Base-by-base conservation (phyloP, 2,113 vertebrate species). In the Leptocoma aspasia region DNA sequence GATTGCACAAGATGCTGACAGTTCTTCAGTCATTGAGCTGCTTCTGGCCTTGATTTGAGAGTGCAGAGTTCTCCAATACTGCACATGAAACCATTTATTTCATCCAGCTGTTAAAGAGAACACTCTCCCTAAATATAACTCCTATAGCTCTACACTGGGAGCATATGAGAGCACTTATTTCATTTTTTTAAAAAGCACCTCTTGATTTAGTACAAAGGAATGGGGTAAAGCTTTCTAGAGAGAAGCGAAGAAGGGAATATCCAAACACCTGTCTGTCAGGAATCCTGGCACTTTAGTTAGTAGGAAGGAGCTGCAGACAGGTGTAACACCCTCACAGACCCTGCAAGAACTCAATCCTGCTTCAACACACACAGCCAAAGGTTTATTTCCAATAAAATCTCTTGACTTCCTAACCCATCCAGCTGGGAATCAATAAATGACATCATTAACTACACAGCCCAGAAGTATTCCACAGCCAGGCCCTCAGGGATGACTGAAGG, bases 1-100 rank as follows among this genome's bases (percentile, higher is more conserved):
- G 79, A 90, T 7, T 90, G 92, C 88, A 95, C 65, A 86, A 96
- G 90, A 84, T 94, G 92, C 37, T 93, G 86, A 95, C 69, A 91
- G 30, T 75, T 88, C 88, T 81, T 90, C 82, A 86, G 86, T 75
- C 92, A 95, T 6, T 72, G 90, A 95, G 83, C 88, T 89, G 88
- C 90, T 94, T 61, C 80, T 92, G 90, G 92, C 90, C 80, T 78
- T 69, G 86, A 90, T 82, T 64, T 84, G 86, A 75, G 75, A 83
- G 71, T 49, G 92, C 70, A 83, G 71, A 93, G 52, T 49, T 35
- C 92, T 89, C 60, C 82, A 96, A 8, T 44, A 83, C 44, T 82
- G 86, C 82, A 88, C 82, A 81, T 7, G 20, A 90, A 93, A 88
- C 21, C 10, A 66, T 83, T 91, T 60, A 68, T 75, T 94, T 81